phyloP scores from a whole-genome alignment of 2,797 vertebrate genomes.

The Urosaurus nigricauda region DNA sequence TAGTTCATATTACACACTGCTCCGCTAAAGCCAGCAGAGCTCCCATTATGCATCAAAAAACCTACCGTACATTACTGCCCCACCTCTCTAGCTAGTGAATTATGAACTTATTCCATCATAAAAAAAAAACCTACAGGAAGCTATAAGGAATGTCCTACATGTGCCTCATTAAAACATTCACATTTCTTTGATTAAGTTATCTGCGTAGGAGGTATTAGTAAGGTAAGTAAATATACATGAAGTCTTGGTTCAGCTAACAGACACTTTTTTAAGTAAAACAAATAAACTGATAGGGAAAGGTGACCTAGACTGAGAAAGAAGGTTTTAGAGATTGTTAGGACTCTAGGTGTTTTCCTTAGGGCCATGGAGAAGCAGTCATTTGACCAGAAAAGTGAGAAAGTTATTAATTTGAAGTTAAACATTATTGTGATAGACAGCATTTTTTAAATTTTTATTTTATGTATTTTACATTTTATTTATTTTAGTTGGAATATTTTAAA shows the following conservation, averaged over 20 bases:
- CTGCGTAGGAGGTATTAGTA: constrained; percentile 40
- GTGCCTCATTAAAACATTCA: constrained; percentile 48
- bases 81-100: constrained; percentile 20
- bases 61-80: constrained; percentile 7
- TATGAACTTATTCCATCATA: constrained; percentile 26
- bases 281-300: constrained; percentile 65
- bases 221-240: constrained; percentile 28
- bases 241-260: constrained; percentile 35
- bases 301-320: constrained; percentile 46
- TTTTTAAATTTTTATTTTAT: not conserved
- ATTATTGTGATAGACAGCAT: not conserved
- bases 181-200: constrained; percentile 40
- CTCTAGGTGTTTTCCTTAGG: not conserved
- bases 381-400: not conserved
- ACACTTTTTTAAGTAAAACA: constrained; percentile 50
- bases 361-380: not conserved
- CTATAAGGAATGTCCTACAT: constrained; percentile 36
- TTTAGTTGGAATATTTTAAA: not conserved
- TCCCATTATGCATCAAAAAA: not conserved
- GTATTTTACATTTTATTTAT: not conserved
- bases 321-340: constrained; percentile 15
- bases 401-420: not conserved
- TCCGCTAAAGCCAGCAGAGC: not conserved
- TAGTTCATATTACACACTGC: not conserved
- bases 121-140: not conserved